Base-by-base conservation (phyloP, 2,888 invertebrate species). In the Nezara viridula region DNA sequence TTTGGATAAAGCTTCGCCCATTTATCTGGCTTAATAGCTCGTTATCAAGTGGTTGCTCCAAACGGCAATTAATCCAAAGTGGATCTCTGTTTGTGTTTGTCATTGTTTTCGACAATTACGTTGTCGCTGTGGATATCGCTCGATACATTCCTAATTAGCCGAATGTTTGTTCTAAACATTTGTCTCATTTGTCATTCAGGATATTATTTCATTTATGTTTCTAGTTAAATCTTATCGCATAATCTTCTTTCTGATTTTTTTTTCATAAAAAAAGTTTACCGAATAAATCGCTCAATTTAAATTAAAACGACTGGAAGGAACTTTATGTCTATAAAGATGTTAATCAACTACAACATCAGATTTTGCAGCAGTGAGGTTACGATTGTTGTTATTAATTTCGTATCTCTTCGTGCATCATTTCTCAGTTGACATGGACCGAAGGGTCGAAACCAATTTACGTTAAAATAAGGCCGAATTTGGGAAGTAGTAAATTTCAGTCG, bases 21-120 rank as follows among this genome's bases (percentile, higher is more conserved):
- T 14, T 37, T 73, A 37, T 37, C 66, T 73, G 32, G 66, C 66
- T 73, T 73, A 73, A 37, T 73, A 73, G 66, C 66, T 73, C 37
- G 32, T 73, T 37, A 73, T 73, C 66, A 73, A 73, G 66, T 37
- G 32, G 66, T 73, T 73, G 32, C 66, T 73, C 21, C 32, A 37
- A 73, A 73, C 32, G 27, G 66, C 66, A 73, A 73, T 73, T 37
- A 73, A 73, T 73, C 66, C 66, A 73, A 73, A 73, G 85, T 85
- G 85, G 47, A 50, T 44, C 27, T 85, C 47, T 85, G 81, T 81
- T 40, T 81, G n/a, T 47, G 85, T 85, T 47, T 85, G 85, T 85
- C 47, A 49, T 47, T 85, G 85, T 85, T 47, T 85, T 47, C 50
- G 47, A 27, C 47, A 27, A 50, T 44, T 27, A 49, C 4, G 27